These are phyloP conservation scores for Acanthosepion lycidas DNA, from an alignment of 2,888 invertebrate species.

Conservation along the genomic window DNA sequence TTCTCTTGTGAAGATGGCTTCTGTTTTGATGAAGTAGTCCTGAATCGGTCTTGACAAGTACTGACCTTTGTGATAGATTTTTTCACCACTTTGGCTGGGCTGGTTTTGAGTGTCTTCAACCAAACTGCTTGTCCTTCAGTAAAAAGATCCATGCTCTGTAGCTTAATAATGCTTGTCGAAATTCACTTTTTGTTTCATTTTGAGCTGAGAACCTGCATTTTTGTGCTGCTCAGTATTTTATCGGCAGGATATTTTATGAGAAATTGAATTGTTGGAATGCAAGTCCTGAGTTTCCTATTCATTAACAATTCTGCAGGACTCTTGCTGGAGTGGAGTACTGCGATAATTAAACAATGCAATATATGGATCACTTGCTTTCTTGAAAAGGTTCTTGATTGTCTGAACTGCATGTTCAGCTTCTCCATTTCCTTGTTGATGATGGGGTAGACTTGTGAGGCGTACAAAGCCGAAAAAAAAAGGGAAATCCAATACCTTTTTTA, in stretches of 20 bases:
- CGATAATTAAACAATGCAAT: not conserved
- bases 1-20: slow-evolving; percentile 8
- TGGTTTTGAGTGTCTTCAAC: not conserved
- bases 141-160: too few relatives aligned
- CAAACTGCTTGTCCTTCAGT: too few relatives aligned
- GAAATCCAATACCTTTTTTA: not conserved
- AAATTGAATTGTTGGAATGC: slow-evolving; percentile 35
- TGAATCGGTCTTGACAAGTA: not conserved
- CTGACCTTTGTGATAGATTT: not conserved
- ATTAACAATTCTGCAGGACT: not conserved
- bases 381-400: not conserved
- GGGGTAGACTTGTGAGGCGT: too few relatives aligned
- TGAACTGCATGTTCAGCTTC: not conserved
- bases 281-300: not conserved
- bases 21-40: not conserved
- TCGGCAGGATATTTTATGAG: not conserved
- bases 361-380: not conserved
- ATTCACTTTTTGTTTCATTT: too few relatives aligned
- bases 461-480: not conserved
- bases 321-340: not conserved
- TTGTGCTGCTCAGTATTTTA: too few relatives aligned
- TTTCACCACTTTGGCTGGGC: slow-evolving; percentile 25
- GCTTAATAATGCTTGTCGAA: too few relatives aligned
- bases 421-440: slow-evolving; percentile 21
- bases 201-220: too few relatives aligned